Conservation (phyloP, 2,888 invertebrate species). For the Branchellion lobata region DNA sequence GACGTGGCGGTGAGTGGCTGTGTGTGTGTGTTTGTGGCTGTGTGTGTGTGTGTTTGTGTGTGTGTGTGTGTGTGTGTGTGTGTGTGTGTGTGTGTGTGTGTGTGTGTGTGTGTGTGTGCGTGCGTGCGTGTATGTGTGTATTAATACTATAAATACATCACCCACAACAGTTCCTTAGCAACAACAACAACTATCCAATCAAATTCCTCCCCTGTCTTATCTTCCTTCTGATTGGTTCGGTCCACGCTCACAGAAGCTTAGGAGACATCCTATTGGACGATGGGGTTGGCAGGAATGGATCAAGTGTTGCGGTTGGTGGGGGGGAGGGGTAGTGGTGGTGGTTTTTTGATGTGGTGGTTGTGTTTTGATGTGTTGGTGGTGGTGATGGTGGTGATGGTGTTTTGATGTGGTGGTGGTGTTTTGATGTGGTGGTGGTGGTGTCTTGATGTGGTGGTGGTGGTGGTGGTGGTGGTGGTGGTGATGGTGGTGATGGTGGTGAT, state of each 20-base stretch:
- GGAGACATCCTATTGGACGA: not conserved
- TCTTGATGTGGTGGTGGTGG: no score
- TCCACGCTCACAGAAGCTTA: not conserved
- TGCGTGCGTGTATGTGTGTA: no score
- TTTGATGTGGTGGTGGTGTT: no score
- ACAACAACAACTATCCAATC: not conserved
- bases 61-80: no score
- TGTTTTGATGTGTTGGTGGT: conserved; percentile 26
- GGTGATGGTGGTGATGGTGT: no score
- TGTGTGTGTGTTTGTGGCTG: not conserved
- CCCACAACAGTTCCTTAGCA: not conserved
- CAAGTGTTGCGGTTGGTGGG: not conserved
- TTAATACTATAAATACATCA: not conserved
- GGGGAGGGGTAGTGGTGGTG: not conserved
- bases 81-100: no score
- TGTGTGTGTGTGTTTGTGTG: not conserved
- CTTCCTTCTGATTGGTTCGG: not conserved
- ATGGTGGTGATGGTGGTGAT: no score
- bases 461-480: no score
- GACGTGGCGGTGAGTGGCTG: not conserved
- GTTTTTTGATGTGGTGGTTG: not conserved
- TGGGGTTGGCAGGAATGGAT: conserved; percentile 13
- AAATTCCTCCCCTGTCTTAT: not conserved
- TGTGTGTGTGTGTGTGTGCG: no score
- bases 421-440: no score